Evolutionary conservation across 53 echinoderm and acorn worm species (phyloP), one percentile per base, ranked within the genome.

Genomic region (Patiria pectinifera): DNA sequence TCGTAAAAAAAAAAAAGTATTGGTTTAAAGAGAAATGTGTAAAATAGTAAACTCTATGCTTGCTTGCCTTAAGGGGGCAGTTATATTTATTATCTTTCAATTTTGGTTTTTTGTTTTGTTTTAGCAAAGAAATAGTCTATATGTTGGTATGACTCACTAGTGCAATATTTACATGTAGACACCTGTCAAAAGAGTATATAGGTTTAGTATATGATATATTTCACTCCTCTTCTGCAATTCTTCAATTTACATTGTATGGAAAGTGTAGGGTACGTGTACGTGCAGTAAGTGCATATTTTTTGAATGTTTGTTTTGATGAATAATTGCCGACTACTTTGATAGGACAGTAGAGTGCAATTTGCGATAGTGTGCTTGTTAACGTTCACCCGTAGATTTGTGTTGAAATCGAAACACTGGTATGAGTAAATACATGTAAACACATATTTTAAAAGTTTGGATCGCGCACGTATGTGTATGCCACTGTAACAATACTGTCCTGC

Each of bases 1-100:
- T 87, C 87, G 78, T 87, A 80, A 80, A 80, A 80, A 35, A 35
- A 35, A 13, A n/a, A 58, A 80, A 78, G 78, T 87, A 87, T 87
- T 74, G 77, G 43, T 87, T 16, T 22, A 87, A 84, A 84, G 61
- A 87, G 11, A 19, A 87, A 78, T 87, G 87, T 87, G 87, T 78
- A 87, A 62, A 76, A 87, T 78, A 78, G 26, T 87, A 66, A 87
- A 87, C 61, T 76, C 77, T 62, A 87, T 60, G 44, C 53, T 87
- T 59, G 60, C 87, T 76, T 87, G 48, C 9, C 80, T 75, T 47
- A 25, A 7, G 87, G 9, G 78, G 23, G 77, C 4, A 53, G 45
- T 45, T 87, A 87, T 87, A 87, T 87, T 87, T 87, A 87, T 87
- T 87, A 87, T 87, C 78, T 87, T 59, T 87, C 60, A 18, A 78